Evolutionary conservation across 2,888 invertebrate genomes (phyloP), one percentile per base, ranked within the genome.

Genomic region (Marronus borbonicus): DNA sequence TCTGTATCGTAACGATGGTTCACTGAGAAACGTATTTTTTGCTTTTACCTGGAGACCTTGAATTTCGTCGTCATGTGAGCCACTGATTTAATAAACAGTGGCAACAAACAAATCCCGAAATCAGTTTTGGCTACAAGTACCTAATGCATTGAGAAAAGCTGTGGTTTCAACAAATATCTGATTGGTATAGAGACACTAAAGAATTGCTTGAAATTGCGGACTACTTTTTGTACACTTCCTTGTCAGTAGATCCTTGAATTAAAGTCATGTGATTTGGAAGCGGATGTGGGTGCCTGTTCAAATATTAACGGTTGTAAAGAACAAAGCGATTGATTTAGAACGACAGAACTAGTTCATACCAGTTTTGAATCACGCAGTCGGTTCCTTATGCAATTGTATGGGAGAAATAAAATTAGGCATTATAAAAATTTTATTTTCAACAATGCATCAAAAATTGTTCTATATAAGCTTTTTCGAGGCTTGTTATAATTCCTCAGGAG

Each of bases 1-100:
- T 28, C 24, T 3, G 14, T 31, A 62, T 62, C 3, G 31, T 31
- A 31, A 60, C 60, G 60, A 20, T 10, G 20, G 20, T 60, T 20
- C 28, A 62, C 4, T 31, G 62, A 62, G 24, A 62, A 62, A 14
- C 5, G 62, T 62, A 31, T 62, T 62, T 62, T 62, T n/a, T 17
- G 2, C 31, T 31, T 36, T 60, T 60, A 20, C 62, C 31, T 14
- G 28, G 31, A 36, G 28, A 31, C 68, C 49, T 28, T 68, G 50
- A 50, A 50, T 24, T 10, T 50, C 24, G 0, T 68, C 68, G 28
- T 68, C 68, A 50, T 50, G 68, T 24, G 49, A 76, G 76, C 65
- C 68, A 66, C 68, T 66, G 68, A 50, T 66, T 44, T 66, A n/a
- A 31, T 28, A 66, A 65, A 20, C 68, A 76, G 66, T 65, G 66